Base-by-base conservation (phyloP, 2,797 vertebrate genomes). In the Semaprochilodus insignis region DNA sequence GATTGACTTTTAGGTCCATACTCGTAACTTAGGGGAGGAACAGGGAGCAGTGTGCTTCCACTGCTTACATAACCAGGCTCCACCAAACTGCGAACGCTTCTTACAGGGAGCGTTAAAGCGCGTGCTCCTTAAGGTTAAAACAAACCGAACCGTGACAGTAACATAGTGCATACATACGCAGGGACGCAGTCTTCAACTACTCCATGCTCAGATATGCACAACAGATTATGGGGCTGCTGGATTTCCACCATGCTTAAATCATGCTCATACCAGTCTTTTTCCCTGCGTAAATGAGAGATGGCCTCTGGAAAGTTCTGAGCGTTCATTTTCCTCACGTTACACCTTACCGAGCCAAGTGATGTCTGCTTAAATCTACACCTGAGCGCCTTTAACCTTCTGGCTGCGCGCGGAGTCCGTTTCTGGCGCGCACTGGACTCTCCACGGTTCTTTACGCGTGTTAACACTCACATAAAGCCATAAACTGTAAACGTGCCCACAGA, bases 21-120 rank as follows among this genome's bases (percentile, higher is more conserved):
- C 6, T 1, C 40, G 19, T 23, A 67, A 73, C 51, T 31, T 73
- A 15, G 71, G 31, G 40, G 48, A n/a, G n/a, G 48, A 72, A 71
- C 23, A 10, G 67, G 52, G 70, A 51, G 23, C n/a, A 31, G 51
- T 21, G 65, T 34, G 31, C 34, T 31, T 55, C 15, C 48, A 27
- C n/a, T 51, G 70, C 36, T 72, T 72, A 72, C 48, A 72, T 72
- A 51, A 72, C 52, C 21, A 14, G 69, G 4, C 11, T 25, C 23
- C 4, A 71, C 23, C 25, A 54, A 52, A 23, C 70, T 71, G 69
- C 44, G 40, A 52, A 11, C n/a, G 21, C 36, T 71, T 70, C 44
- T 72, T 27, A 21, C 23, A 17, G 69, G 51, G 48, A n/a, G 40
- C 48, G 17, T 27, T 17, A 17, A 23, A 72, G 27, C 48, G 19